phyloP scores from a whole-genome alignment of 2,888 invertebrate species.

The Apoda limacodes region DNA sequence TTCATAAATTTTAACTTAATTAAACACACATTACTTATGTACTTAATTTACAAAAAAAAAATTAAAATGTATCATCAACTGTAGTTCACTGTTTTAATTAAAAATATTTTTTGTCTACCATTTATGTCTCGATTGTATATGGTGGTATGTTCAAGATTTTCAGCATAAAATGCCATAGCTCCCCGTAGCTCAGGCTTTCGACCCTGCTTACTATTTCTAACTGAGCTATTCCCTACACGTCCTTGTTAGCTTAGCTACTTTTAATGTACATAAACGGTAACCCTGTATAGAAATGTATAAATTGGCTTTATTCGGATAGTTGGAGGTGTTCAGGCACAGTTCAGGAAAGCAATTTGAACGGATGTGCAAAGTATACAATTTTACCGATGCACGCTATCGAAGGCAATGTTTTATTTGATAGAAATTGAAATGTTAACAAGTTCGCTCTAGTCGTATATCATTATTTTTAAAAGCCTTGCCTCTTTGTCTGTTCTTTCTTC shows the following conservation, averaged over 20 bases:
- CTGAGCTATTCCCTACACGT: slow-evolving; percentile 8
- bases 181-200: slow-evolving; percentile 15
- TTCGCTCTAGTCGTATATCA: slow-evolving; percentile 3
- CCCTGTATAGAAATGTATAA: slow-evolving; percentile 23
- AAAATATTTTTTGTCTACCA: too few species aligned
- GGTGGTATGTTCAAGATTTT: slow-evolving; percentile 70
- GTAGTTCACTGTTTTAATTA: too few species aligned
- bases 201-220: too few species aligned
- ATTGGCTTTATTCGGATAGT: too few species aligned
- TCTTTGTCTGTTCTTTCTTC: too few species aligned
- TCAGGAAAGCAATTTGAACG: slow-evolving; percentile 31
- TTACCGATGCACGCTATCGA: slow-evolving; percentile 45
- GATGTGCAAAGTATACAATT: slow-evolving; percentile 42
- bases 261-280: slow-evolving; percentile 3
- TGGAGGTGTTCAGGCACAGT: too few species aligned
- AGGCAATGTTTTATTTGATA: not conserved
- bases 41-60: too few species aligned
- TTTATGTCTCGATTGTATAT: slow-evolving; percentile 72
- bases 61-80: too few species aligned
- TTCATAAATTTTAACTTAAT: too few species aligned
- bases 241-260: not conserved
- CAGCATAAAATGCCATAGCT: slow-evolving; percentile 38
- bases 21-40: too few species aligned
- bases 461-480: too few species aligned
- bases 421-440: slow-evolving; percentile 40